Percentiles rank a stretch among this genome's conserved stretches.
Evolutionary conservation across 2,113 vertebrate genomes (phyloP).

Genomic region (Spermophilus dauricus): DNA sequence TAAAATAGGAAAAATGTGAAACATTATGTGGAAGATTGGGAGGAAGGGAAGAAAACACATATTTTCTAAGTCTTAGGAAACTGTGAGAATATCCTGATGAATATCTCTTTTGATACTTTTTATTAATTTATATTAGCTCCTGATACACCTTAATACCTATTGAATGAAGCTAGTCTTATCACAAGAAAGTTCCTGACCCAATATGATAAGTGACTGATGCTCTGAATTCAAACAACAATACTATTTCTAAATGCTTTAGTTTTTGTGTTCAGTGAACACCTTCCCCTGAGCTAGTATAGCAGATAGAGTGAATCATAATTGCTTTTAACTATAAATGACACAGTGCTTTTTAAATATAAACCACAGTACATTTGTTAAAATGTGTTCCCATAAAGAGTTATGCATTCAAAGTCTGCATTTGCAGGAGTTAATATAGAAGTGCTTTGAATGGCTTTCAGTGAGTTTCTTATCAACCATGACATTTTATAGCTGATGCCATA

Average conservation of each 20-base stretch:
- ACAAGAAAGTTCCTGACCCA: background rate
- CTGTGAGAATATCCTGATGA: background rate
- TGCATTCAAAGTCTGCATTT: constrained; percentile 47
- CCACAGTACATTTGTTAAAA: constrained; percentile 65
- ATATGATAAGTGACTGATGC: background rate
- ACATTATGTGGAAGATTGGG: background rate
- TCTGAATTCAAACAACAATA: constrained; percentile 35
- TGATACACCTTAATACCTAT: background rate
- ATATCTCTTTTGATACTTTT: background rate
- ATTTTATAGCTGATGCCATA: constrained; percentile 6
- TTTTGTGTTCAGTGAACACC: background rate
- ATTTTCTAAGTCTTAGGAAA: background rate
- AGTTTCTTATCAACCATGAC: constrained; percentile 61
- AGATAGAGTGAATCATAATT: constrained; percentile 36
- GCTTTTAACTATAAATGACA: constrained; percentile 63
- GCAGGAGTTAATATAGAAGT: constrained; percentile 49
- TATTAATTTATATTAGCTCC: background rate
- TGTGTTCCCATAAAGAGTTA: constrained; percentile 74
- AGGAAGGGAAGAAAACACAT: background rate
- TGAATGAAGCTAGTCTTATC: background rate
- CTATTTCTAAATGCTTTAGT: background rate
- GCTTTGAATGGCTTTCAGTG: constrained; percentile 28
- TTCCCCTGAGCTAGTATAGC: constrained; percentile 23
- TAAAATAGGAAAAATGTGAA: background rate
- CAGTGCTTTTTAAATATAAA: constrained; percentile 66